Percentiles rank a stretch among this genome's conserved stretches.
Conservation (phyloP, 2,113 vertebrate genomes). For the Lontra canadensis region DNA sequence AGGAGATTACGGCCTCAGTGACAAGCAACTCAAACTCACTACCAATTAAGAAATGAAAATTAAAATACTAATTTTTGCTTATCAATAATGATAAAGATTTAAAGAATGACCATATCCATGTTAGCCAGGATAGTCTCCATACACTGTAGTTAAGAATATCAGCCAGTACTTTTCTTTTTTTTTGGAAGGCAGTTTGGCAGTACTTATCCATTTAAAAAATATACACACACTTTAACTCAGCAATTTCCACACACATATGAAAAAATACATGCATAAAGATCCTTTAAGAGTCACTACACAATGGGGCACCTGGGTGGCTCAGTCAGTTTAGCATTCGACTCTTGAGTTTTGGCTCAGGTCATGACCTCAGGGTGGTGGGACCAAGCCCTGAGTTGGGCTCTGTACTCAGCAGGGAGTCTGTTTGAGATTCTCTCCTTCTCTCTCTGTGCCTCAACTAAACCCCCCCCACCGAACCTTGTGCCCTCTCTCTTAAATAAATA, state of each 20-base stretch:
- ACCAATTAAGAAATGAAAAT: not conserved
- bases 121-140: not conserved
- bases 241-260: not conserved
- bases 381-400: not conserved
- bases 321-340: not conserved
- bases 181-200: not conserved
- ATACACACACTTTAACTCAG: not conserved
- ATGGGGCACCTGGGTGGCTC: not conserved
- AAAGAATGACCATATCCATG: not conserved
- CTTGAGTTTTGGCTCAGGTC: not conserved
- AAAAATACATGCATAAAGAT: not conserved
- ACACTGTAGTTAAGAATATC: not conserved
- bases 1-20: not conserved
- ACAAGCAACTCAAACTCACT: not conserved
- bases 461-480: too few species aligned
- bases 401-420: not conserved
- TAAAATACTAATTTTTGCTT: not conserved
- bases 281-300: not conserved
- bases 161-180: not conserved
- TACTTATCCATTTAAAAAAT: conserved; percentile 5
- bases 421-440: not conserved
- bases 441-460: not conserved
- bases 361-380: not conserved
- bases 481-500: not conserved
- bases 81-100: not conserved